phyloP scores from a whole-genome alignment of 2,888 invertebrate species.

The Lepidochrysops patricia region DNA sequence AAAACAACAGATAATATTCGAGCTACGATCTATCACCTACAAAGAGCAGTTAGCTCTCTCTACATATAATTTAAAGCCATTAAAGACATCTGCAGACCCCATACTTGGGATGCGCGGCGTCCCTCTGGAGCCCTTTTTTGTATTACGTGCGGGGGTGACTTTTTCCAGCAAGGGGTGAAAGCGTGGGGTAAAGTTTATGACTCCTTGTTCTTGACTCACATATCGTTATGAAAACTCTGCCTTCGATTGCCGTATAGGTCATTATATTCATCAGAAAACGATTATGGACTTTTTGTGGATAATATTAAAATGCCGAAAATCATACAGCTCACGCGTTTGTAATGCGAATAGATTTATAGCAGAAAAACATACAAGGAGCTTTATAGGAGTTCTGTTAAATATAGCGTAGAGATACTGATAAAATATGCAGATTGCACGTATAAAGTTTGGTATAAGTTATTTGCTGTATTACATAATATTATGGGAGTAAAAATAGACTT shows the following conservation, averaged over 20 bases:
- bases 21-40: slow-evolving; percentile 58
- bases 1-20: too few relatives aligned
- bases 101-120: slow-evolving; percentile 68
- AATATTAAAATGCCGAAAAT: neutral
- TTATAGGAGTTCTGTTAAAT: too few relatives aligned
- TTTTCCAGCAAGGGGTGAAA: slow-evolving; percentile 71
- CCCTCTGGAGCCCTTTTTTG: slow-evolving; percentile 70
- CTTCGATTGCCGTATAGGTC: slow-evolving; percentile 56
- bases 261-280: slow-evolving; percentile 45
- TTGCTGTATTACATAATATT: too few relatives aligned
- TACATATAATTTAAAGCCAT: slow-evolving; percentile 74
- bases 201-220: slow-evolving; percentile 68
- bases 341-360: neutral
- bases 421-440: too few relatives aligned
- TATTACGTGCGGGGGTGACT: slow-evolving; percentile 71
- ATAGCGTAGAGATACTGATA: too few relatives aligned
- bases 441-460: too few relatives aligned
- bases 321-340: slow-evolving; percentile 18
- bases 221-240: slow-evolving; percentile 64
- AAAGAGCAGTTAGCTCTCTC: slow-evolving; percentile 65
- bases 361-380: too few relatives aligned
- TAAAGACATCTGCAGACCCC: slow-evolving; percentile 72
- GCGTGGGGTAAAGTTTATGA: slow-evolving; percentile 65
- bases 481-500: too few relatives aligned
- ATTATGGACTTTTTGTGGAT: slow-evolving; percentile 27